Evolutionary conservation across 2,113 vertebrate species (phyloP).

Genomic region (Pelodiscus sinensis): DNA sequence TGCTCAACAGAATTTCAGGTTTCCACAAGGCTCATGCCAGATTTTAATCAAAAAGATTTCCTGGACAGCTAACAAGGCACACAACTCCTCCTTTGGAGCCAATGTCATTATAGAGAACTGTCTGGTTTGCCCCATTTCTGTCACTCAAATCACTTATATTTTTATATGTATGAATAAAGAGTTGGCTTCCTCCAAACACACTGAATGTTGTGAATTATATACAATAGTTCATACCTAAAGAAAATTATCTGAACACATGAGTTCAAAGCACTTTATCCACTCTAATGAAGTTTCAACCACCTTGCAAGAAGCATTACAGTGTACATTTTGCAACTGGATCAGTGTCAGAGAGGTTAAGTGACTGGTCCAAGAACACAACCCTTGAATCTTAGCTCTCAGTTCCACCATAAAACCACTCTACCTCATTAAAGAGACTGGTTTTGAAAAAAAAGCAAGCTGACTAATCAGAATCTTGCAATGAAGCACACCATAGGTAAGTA

Average conservation of each 20-base stretch:
- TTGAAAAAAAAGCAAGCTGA: background rate
- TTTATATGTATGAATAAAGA: background rate
- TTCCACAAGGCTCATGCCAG: background rate
- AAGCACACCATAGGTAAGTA: background rate
- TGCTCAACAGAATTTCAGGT: background rate
- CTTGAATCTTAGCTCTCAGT: background rate
- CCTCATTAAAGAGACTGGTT: background rate
- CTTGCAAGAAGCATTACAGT: background rate
- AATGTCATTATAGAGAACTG: background rate
- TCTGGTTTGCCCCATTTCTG: background rate
- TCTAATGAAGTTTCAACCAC: background rate
- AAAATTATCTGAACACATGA: background rate
- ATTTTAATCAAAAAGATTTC: background rate
- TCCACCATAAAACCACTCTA: background rate
- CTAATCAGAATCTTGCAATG: background rate
- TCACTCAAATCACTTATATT: background rate
- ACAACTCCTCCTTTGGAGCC: accelerated
- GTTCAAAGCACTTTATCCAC: background rate
- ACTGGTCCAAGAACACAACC: background rate
- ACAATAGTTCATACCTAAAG: background rate
- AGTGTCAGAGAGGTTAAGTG: background rate
- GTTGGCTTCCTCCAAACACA: background rate
- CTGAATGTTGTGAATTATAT: background rate
- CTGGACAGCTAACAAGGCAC: accelerated
- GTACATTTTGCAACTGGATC: background rate